phyloP scores from a whole-genome alignment of 2,113 vertebrate species.

The Diadophis punctatus region DNA sequence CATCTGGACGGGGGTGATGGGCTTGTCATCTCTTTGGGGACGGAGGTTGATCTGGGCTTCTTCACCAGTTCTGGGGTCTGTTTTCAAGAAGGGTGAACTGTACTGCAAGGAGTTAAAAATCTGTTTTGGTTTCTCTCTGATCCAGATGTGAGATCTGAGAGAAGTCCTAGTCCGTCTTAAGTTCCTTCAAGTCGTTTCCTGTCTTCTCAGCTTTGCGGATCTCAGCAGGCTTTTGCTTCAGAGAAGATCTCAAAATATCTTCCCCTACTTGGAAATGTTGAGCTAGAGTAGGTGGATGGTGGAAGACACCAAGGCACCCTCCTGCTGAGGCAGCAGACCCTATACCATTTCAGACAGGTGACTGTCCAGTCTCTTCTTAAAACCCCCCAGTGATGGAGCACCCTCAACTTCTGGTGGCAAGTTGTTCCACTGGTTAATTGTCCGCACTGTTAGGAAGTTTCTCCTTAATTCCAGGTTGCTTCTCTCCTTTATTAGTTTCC shows the following conservation, averaged over 20 bases:
- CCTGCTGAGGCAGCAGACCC: too few relatives aligned
- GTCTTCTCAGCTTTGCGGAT: neutral
- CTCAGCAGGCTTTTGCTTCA: neutral
- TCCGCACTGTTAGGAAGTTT: too few relatives aligned
- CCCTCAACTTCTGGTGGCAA: too few relatives aligned
- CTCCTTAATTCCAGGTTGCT: too few relatives aligned
- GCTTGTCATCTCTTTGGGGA: neutral
- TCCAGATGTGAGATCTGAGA: neutral
- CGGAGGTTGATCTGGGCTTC: neutral
- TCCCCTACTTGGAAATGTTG: neutral
- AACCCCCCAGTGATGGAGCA: too few relatives aligned
- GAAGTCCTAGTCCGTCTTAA: neutral
- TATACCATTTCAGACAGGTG: too few relatives aligned
- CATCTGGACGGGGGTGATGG: neutral
- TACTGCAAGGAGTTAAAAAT: neutral
- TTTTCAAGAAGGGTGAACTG: neutral
- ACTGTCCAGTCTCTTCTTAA: too few relatives aligned
- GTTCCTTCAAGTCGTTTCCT: neutral
- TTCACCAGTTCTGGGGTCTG: neutral
- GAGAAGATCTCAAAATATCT: neutral
- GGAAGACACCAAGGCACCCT: neutral
- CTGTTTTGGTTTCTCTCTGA: neutral
- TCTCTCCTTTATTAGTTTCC: too few relatives aligned
- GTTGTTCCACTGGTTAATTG: too few relatives aligned
- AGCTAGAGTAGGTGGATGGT: neutral